These are phyloP conservation scores for Phallusia fumigata DNA, from an alignment of 23 tunicate species.

Conservation along the genomic window DNA sequence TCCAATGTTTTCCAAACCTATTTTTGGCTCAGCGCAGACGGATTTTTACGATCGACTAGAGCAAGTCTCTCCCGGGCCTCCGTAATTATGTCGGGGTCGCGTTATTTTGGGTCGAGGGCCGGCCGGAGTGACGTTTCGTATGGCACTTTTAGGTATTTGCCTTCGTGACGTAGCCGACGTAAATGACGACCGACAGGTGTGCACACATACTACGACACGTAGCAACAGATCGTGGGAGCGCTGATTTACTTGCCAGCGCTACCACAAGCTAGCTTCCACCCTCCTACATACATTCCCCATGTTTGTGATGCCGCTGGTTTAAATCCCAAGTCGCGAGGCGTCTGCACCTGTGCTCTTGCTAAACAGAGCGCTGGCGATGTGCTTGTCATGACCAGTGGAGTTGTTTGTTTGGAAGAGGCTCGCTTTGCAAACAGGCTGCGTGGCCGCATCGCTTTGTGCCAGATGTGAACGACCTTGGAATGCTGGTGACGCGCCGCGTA, in stretches of 20 bases:
- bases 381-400: neutral
- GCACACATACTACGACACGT: neutral
- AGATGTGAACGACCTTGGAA: constrained; percentile 9
- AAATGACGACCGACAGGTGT: constrained; percentile 1
- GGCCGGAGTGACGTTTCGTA: constrained; percentile 1
- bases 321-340: neutral
- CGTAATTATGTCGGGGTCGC: neutral
- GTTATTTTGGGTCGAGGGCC: constrained; percentile 12
- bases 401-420: constrained; percentile 3
- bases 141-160: constrained; percentile 8
- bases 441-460: neutral
- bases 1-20: neutral
- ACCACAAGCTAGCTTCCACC: neutral
- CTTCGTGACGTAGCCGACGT: constrained; percentile 6
- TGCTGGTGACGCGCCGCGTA: neutral
- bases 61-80: neutral
- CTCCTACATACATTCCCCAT: neutral
- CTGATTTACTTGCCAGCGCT: neutral
- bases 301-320: neutral
- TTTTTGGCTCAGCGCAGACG: neutral
- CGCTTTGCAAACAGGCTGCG: constrained; percentile 1
- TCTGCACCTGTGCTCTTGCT: constrained; percentile 3
- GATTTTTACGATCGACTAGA: neutral
- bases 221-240: neutral
- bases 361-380: neutral